Percentiles rank a stretch among this genome's conserved stretches.
Conservation (phyloP, 2,888 invertebrate species). For the Agrotis ipsilon region DNA sequence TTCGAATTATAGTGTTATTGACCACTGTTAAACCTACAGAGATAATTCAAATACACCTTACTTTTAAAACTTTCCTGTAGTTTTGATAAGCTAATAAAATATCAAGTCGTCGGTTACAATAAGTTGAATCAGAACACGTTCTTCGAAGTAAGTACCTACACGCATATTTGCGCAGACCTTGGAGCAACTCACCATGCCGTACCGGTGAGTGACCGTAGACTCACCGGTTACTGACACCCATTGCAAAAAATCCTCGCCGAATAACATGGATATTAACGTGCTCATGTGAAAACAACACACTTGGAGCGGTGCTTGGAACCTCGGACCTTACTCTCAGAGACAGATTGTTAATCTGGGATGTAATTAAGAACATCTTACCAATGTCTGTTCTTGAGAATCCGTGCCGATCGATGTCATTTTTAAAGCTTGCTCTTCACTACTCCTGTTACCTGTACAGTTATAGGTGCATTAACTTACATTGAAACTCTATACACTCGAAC, state of each 20-base stretch:
- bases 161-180: constrained; percentile 78
- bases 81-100: constrained; percentile 7
- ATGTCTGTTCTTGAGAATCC: not conserved
- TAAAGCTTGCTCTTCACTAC: no score
- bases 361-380: not conserved
- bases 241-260: constrained; percentile 73
- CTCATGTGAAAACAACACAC: constrained; percentile 48
- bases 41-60: not conserved
- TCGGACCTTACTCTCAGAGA: constrained; percentile 5
- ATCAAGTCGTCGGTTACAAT: constrained; percentile 27
- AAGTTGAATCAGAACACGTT: constrained; percentile 46
- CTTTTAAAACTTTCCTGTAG: not conserved
- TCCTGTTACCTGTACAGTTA: no score
- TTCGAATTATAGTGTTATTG: no score
- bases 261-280: constrained; percentile 55
- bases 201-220: constrained; percentile 84
- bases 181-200: constrained; percentile 74
- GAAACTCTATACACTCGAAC: no score
- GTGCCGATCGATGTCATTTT: not conserved
- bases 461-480: no score
- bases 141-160: constrained; percentile 48
- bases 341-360: constrained; percentile 6
- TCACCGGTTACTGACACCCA: constrained; percentile 82
- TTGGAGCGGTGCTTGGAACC: constrained; percentile 2
- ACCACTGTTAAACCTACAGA: not conserved